These are phyloP conservation scores for Siderastrea radians DNA, from an alignment of 92 coral and sea anemone genomes.

Conservation along the genomic window DNA sequence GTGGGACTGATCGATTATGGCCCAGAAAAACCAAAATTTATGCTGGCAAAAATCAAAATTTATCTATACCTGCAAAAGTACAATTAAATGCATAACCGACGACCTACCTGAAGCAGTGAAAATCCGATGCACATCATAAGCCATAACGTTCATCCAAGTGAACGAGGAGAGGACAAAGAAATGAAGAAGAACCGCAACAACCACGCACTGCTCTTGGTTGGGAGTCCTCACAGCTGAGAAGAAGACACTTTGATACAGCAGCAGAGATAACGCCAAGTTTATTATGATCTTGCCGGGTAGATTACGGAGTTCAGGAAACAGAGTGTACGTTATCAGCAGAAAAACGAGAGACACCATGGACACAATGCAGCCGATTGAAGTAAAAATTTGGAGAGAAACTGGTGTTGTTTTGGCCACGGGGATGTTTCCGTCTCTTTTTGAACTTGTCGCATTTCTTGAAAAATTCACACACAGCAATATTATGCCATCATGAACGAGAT, in stretches of 20 bases:
- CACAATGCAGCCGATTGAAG: constrained; percentile 41
- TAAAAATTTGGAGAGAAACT: constrained; percentile 5
- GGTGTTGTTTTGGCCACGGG: neutral
- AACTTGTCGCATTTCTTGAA: constrained; percentile 4
- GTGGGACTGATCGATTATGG: too few relatives aligned
- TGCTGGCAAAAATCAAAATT: too few relatives aligned
- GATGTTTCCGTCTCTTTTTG: neutral
- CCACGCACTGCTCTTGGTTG: constrained; percentile 38
- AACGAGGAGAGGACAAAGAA: constrained; percentile 67
- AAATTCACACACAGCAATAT: constrained; percentile 13
- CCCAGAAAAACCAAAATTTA: too few relatives aligned
- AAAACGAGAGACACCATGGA: constrained; percentile 48
- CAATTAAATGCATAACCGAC: neutral
- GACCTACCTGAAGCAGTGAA: constrained; percentile 57
- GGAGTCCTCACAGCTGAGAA: constrained; percentile 40
- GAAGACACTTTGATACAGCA: constrained; percentile 51
- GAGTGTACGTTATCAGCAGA: constrained; percentile 47
- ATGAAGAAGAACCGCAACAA: constrained; percentile 61
- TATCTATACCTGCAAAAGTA: too few relatives aligned
- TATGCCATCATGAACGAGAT: neutral
- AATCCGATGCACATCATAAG: constrained; percentile 72
- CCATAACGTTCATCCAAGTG: constrained; percentile 84
- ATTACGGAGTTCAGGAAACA: constrained; percentile 69
- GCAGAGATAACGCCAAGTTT: constrained; percentile 53
- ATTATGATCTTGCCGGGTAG: constrained; percentile 71